These are phyloP conservation scores for Silurus lanzhouensis DNA, from an alignment of 2,797 vertebrate species.

Conservation along the genomic window DNA sequence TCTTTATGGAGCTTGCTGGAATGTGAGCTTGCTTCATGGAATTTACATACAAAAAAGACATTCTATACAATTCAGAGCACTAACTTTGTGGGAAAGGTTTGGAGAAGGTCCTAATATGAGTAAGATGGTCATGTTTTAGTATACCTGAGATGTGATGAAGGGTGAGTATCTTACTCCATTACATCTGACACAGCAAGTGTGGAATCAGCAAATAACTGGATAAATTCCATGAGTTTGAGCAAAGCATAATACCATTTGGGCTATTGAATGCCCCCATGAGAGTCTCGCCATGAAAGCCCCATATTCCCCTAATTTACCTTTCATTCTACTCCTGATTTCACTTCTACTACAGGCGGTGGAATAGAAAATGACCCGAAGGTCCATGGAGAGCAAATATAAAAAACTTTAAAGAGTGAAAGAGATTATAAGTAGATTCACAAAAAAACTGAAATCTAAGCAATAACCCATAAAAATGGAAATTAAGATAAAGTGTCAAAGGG, in stretches of 20 bases:
- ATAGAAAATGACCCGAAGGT: neutral
- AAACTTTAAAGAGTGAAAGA: conserved; percentile 6
- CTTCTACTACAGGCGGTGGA: conserved; percentile 2
- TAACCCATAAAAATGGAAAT: neutral
- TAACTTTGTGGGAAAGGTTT: neutral
- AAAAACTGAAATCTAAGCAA: conserved; percentile 42
- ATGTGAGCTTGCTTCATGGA: too few relatives aligned
- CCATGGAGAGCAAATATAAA: conserved; percentile 26
- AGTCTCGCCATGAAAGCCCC: neutral
- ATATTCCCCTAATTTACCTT: conserved; percentile 72
- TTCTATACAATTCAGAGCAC: neutral
- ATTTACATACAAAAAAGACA: neutral
- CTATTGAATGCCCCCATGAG: conserved; percentile 10
- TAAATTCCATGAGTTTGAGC: neutral
- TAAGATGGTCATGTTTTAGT: neutral
- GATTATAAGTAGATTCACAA: neutral
- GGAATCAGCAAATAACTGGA: conserved; percentile 24
- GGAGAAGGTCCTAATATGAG: neutral
- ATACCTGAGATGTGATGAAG: neutral
- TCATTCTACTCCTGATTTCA: conserved; percentile 69
- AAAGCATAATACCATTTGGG: neutral
- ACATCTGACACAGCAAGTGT: neutral
- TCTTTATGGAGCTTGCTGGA: neutral
- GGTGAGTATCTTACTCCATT: neutral
- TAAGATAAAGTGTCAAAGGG: conserved; percentile 8